Conservation (phyloP, 2,797 vertebrate genomes). For the Trichosurus vulpecula region DNA sequence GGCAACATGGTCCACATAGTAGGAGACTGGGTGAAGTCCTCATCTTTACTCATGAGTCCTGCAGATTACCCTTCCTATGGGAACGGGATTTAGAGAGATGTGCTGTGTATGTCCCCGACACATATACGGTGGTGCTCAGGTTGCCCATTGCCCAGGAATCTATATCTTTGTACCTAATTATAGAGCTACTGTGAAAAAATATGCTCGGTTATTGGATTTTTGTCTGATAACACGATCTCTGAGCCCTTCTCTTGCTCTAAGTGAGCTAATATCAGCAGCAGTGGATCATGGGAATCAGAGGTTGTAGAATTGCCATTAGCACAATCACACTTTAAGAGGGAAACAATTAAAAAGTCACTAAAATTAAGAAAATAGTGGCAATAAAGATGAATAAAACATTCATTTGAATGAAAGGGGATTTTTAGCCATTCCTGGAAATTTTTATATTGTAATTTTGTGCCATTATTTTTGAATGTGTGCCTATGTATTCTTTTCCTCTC, state of each 20-base stretch:
- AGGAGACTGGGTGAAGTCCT: not conserved
- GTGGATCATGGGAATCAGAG: not conserved
- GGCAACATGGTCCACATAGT: not conserved
- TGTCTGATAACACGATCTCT: not conserved
- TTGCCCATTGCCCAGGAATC: not conserved
- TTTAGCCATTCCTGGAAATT: not conserved
- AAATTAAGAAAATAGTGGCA: not conserved
- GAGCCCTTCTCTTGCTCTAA: not conserved
- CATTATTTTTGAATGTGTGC: not conserved
- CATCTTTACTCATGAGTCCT: not conserved
- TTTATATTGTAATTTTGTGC: not conserved
- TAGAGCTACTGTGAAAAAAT: not conserved
- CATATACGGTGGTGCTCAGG: not conserved
- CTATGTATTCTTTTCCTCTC: not conserved
- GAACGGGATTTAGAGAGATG: not conserved
- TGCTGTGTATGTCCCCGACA: not conserved
- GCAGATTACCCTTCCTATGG: not conserved
- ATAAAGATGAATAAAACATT: not conserved
- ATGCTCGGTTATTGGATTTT: not conserved
- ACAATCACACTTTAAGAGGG: not conserved
- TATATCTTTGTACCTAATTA: not conserved
- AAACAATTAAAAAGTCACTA: not conserved
- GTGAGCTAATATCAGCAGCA: not conserved
- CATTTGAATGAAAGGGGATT: not conserved
- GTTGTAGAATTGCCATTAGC: not conserved